A percentile compares a stretch with the other conserved stretches of the same genome.
These are phyloP conservation scores for Bellardia pandia DNA, from an alignment of 2,888 invertebrate genomes.

Conservation along the genomic window DNA sequence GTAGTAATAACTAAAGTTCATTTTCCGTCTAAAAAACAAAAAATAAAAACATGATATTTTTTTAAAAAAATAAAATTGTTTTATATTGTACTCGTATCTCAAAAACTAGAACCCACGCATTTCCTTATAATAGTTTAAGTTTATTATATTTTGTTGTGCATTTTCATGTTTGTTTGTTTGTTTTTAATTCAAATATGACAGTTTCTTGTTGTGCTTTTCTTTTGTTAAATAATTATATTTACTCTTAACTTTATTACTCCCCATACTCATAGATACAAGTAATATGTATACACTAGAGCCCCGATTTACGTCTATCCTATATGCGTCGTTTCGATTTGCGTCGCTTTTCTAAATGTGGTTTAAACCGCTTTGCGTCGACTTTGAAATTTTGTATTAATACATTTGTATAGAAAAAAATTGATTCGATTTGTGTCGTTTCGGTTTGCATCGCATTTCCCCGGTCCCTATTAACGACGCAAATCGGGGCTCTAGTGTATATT, in stretches of 20 bases:
- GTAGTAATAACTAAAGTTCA: conserved; percentile 59
- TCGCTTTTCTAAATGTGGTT: too few relatives aligned
- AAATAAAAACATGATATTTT: conserved; percentile 6
- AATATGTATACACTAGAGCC: too few relatives aligned
- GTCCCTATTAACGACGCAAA: too few relatives aligned
- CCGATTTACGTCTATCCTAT: too few relatives aligned
- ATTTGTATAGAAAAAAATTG: too few relatives aligned
- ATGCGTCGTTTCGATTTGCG: too few relatives aligned
- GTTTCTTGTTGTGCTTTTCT: conserved; percentile 59
- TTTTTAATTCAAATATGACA: conserved; percentile 60
- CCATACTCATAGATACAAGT: neutral
- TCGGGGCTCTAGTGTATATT: too few relatives aligned
- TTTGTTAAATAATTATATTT: conserved; percentile 61
- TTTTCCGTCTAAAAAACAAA: conserved; percentile 50
- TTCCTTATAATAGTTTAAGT: conserved; percentile 70
- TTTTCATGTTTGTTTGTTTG: conserved; percentile 40
- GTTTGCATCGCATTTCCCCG: too few relatives aligned
- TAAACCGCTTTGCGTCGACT: too few relatives aligned
- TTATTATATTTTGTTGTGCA: conserved; percentile 52
- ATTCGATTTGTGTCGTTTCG: too few relatives aligned
- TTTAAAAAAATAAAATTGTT: neutral
- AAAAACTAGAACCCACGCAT: conserved; percentile 69
- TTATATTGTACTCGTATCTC: conserved; percentile 5
- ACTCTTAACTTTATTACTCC: conserved; percentile 60
- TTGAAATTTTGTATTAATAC: too few relatives aligned